These are phyloP conservation scores for Automeris io DNA, from an alignment of 2,888 invertebrate genomes.

Conservation along the genomic window DNA sequence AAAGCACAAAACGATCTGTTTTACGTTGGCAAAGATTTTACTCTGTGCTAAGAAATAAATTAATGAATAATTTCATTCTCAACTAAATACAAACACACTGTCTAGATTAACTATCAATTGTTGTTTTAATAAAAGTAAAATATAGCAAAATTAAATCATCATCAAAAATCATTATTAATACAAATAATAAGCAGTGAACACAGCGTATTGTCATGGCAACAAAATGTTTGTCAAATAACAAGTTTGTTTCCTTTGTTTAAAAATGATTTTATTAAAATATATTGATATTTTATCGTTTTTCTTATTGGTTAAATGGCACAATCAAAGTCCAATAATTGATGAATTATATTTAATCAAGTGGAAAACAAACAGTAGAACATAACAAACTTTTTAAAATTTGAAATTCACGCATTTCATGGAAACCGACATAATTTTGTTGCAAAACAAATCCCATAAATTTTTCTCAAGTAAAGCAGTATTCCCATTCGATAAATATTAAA, in stretches of 20 bases:
- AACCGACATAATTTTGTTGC: not conserved
- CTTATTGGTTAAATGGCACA: slow-evolving; percentile 2
- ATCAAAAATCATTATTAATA: not conserved
- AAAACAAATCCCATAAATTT: not conserved
- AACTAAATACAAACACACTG: no score
- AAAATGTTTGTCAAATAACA: slow-evolving; percentile 14
- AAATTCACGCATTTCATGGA: not conserved
- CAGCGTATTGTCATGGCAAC: slow-evolving; percentile 35
- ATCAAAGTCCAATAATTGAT: no score
- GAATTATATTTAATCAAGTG: no score
- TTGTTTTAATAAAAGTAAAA: no score
- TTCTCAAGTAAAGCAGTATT: not conserved
- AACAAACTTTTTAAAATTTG: not conserved
- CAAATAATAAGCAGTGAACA: slow-evolving; percentile 1
- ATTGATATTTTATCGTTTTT: not conserved
- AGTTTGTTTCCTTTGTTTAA: not conserved
- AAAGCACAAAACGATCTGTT: no score
- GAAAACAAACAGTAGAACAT: no score
- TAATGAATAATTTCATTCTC: no score
- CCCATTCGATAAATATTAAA: not conserved
- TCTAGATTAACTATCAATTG: no score
- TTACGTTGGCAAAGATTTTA: no score
- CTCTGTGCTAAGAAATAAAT: no score
- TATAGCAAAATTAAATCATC: no score
- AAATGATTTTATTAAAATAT: no score